Evolutionary conservation across 2,113 vertebrate genomes (phyloP), one percentile per base, ranked within the genome.

Genomic region (Climacteris rufus): DNA sequence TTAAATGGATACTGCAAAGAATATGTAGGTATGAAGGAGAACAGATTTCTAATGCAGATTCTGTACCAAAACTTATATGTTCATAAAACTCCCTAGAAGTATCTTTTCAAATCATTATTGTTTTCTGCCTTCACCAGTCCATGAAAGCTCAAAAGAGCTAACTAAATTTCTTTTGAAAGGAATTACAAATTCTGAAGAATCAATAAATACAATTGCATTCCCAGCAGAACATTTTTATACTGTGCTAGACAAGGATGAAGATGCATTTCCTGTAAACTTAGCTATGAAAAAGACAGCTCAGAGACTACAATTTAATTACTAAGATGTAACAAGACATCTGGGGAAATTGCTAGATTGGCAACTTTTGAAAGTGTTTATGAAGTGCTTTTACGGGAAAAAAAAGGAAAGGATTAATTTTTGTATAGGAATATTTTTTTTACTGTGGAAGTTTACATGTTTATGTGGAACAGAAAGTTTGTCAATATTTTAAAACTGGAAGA

Each of bases 241-340:
- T 86, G 56, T 92, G 60, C 76, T 90, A 94, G 92, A 94, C 94
- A 96, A 87, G 50, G 93, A 96, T 77, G 91, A 96, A 94, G 91
- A 96, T 66, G 30, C 90, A 83, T 94, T 94, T 96, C 87, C 83
- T 85, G 81, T 92, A 94, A 92, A 97, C 50, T 87, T 91, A 91
- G 74, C 91, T 94, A 91, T 25, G 57, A 92, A 91, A 76, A 96
- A 95, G 92, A 95, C 94, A 95, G 92, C 57, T 93, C 57, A 84
- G 86, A 93, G 93, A 96, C 69, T 89, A 85, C 42, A 94, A 94
- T 95, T 96, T 96, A 92, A 96, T 96, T 96, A 94, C 83, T 63
- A 70, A 61, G 49, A 53, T 76, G 82, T 65, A 96, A 96, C 64
- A 95, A 94, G 85, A 87, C 80, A 91, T 81, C 86, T 87, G 76